A percentile compares a stretch with the other conserved stretches of the same genome.
These are phyloP conservation scores for Mungos mungo DNA, from an alignment of 2,113 vertebrate genomes.

Conservation along the genomic window DNA sequence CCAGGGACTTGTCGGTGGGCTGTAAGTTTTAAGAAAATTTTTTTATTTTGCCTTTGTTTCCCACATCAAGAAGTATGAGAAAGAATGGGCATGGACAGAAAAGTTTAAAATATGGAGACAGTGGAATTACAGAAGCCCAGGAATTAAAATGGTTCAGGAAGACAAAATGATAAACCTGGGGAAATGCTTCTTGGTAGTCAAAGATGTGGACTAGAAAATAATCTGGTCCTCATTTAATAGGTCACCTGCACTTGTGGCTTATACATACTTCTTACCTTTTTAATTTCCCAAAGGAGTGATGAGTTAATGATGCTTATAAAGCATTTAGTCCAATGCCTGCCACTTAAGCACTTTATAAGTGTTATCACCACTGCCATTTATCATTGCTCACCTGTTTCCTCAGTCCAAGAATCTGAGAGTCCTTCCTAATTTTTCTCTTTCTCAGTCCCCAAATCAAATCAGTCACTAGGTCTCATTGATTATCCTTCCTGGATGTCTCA, in stretches of 20 bases:
- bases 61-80: not conserved
- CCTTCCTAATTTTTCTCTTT: not conserved
- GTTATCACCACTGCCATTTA: not conserved
- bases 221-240: not conserved
- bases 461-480: not conserved
- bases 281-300: not conserved
- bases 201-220: not conserved
- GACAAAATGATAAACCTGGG: not conserved
- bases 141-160: not conserved
- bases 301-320: not conserved
- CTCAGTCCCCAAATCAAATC: not conserved
- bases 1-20: too few species aligned
- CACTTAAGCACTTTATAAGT: not conserved
- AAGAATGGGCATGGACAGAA: not conserved
- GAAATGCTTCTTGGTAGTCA: slow-evolving; percentile 25
- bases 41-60: too few species aligned
- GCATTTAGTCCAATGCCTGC: not conserved
- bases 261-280: not conserved
- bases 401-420: slow-evolving; percentile 7
- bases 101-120: not conserved
- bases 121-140: not conserved
- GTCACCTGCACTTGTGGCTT: not conserved
- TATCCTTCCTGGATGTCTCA: not conserved
- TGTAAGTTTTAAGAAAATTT: too few species aligned
- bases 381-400: not conserved